Percentiles rank a stretch among this genome's conserved stretches.
phyloP scores from a whole-genome alignment of 1,140 invertebrate genomes.

The Aphelenchoides fujianensis region DNA sequence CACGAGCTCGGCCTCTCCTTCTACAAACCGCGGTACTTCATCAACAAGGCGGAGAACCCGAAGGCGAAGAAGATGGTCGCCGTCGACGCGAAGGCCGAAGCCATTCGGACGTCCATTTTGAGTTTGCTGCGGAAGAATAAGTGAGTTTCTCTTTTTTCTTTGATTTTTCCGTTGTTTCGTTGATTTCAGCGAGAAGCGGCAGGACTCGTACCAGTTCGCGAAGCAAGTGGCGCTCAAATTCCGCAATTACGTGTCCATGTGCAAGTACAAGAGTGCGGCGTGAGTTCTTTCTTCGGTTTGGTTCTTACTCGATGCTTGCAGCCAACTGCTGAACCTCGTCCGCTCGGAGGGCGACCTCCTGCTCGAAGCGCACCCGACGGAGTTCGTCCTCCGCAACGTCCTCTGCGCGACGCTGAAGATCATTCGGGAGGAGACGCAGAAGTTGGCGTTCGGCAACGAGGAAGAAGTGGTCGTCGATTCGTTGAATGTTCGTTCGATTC shows the following conservation, averaged over 20 bases:
- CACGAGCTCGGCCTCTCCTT: too few relatives aligned
- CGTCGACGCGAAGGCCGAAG: not conserved
- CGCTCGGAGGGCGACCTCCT: constrained; percentile 18
- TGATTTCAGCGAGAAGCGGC: not conserved
- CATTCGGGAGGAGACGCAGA: constrained; percentile 35
- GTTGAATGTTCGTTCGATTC: constrained; percentile 17
- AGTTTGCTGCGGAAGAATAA: not conserved
- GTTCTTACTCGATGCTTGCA: constrained; percentile 27
- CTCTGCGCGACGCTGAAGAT: constrained; percentile 28
- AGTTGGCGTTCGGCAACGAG: constrained; percentile 24
- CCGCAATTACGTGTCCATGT: not conserved
- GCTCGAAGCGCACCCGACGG: constrained; percentile 12
- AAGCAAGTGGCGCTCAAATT: constrained; percentile 5
- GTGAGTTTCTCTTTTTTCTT: constrained; percentile 5
- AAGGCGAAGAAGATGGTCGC: constrained; percentile 1
- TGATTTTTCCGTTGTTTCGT: too few relatives aligned
- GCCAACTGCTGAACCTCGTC: constrained; percentile 21
- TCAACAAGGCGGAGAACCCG: not conserved
- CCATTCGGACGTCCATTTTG: not conserved
- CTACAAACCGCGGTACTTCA: constrained; percentile 13
- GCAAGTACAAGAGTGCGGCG: not conserved
- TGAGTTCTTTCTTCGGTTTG: not conserved
- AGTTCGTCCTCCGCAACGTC: constrained; percentile 33
- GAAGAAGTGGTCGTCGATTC: constrained; percentile 29
- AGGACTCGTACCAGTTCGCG: not conserved